Evolutionary conservation across 2,113 vertebrate genomes (phyloP).

Genomic region (Apistogramma diplotaenia): DNA sequence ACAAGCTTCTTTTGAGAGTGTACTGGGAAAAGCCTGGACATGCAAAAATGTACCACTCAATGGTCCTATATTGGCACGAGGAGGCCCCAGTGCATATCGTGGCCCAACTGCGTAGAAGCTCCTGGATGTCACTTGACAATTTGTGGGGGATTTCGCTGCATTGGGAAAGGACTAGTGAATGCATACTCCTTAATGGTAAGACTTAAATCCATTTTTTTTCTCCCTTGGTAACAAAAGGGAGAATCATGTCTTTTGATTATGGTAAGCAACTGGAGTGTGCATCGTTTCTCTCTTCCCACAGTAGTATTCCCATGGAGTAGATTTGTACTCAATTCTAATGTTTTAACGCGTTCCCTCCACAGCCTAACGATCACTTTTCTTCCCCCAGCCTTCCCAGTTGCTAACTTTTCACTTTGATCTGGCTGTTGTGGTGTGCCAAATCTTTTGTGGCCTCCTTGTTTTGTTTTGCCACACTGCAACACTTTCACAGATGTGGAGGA

Average conservation of each 20-base stretch:
- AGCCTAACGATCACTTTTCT: constrained; percentile 72
- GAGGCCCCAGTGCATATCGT: constrained; percentile 94
- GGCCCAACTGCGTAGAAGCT: constrained; percentile 99
- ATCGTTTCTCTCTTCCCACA: constrained; percentile 86
- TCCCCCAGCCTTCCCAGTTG: constrained; percentile 73
- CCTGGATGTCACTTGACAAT: constrained; percentile 99
- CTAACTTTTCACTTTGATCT: constrained; percentile 96
- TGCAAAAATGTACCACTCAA: constrained; percentile 82
- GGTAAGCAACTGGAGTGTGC: constrained; percentile 83
- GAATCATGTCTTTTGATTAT: constrained; percentile 70
- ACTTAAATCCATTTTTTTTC: constrained; percentile 69
- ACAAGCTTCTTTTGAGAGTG: constrained; percentile 91
- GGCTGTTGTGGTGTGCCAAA: constrained; percentile 99
- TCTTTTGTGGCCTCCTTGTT: constrained; percentile 87
- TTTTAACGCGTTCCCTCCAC: constrained; percentile 84
- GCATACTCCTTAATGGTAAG: constrained; percentile 92
- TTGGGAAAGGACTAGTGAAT: constrained; percentile 94
- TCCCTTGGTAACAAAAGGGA: constrained; percentile 74
- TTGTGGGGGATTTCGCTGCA: constrained; percentile 92
- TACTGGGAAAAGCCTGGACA: constrained; percentile 84
- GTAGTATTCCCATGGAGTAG: constrained; percentile 86
- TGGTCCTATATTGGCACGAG: constrained; percentile 94
- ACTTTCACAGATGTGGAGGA: constrained; percentile 99
- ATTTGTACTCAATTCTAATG: constrained; percentile 52
- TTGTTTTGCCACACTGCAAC: constrained; percentile 99